A percentile compares a stretch with the other conserved stretches of the same genome.
Evolutionary conservation across 2,113 vertebrate species (phyloP).

Genomic region (Pedionomus torquatus): DNA sequence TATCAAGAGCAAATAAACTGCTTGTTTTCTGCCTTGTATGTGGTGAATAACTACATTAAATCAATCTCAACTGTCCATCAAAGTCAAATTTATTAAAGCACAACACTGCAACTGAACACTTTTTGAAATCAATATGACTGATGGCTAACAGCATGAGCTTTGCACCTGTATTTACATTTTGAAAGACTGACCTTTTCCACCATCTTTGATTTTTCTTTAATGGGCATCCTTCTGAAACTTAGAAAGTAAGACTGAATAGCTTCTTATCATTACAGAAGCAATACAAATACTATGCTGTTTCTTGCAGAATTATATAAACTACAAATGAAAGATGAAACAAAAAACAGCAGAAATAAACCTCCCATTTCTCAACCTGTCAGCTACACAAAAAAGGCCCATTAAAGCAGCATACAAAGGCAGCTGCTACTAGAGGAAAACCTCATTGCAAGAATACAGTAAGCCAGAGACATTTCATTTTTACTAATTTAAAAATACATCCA

Average conservation of each 20-base stretch:
- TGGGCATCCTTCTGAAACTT: neutral
- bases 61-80: slow-evolving; percentile 52
- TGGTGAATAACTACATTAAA: slow-evolving; percentile 22
- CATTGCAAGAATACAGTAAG: neutral
- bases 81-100: slow-evolving; percentile 32
- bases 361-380: slow-evolving; percentile 10
- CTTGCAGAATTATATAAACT: neutral
- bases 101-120: neutral
- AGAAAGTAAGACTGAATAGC: neutral
- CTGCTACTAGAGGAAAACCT: neutral
- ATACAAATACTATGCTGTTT: neutral
- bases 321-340: slow-evolving; percentile 2
- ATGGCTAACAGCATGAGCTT: neutral
- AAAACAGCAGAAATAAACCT: neutral
- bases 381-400: neutral
- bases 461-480: neutral
- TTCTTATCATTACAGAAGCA: neutral
- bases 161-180: slow-evolving; percentile 20
- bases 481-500: slow-evolving; percentile 17
- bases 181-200: slow-evolving; percentile 50
- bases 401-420: neutral
- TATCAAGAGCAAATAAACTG: slow-evolving; percentile 19
- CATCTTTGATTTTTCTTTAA: slow-evolving; percentile 44
- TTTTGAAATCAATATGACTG: slow-evolving; percentile 31
- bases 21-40: neutral